Evolutionary conservation across 64 coral and sea anemone species (phyloP), one percentile per base, ranked within the genome.

Genomic region (Actinia equina): DNA sequence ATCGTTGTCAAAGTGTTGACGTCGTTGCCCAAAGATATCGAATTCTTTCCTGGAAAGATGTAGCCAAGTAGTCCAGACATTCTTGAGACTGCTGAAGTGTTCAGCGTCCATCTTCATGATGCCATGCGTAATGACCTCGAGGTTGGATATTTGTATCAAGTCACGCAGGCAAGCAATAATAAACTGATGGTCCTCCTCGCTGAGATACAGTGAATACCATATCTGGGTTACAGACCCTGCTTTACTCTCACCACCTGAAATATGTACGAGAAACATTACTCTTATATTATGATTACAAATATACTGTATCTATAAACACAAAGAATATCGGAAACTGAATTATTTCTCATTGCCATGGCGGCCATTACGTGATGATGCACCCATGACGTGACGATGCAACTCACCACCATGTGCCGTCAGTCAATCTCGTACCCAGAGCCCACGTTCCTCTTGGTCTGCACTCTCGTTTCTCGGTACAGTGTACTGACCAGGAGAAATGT

Each of bases 191-290:
- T 87, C 84, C 11, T 82, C 6, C 52, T 80, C 55, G n/a, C 84
- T 86, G 22, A 91, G 83, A 9, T 70, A 51, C 77, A 91, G 63
- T 10, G 89, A 91, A 87, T 91, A 91, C 89, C 89, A 91, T 77
- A 91, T 87, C 59, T 91, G 89, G 6, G 84, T 87, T 43, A 91
- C 89, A 30, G 85, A 91, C 25, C 52, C 15, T 86, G 89, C 89
- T 8, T 80, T 78, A 30, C 81, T 43, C 59, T 79, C 56, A 7
- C 89, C 89, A n/a, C 71, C 89, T 91, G 17, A 74, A 69, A 7
- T 41, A 25, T 16, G 16, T 51, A 19, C 12, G 17, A 41, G 13
- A 37, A 37, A 49, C 59, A 12, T 11, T 57, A 58, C 20, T 56
- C 16, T 7, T 11, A 79, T 74, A 79, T 37, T 77, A 57, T 52